Conservation (phyloP, 30 jellyfish, hydroid and myxozoan genomes). For the Hydra vulgaris region DNA sequence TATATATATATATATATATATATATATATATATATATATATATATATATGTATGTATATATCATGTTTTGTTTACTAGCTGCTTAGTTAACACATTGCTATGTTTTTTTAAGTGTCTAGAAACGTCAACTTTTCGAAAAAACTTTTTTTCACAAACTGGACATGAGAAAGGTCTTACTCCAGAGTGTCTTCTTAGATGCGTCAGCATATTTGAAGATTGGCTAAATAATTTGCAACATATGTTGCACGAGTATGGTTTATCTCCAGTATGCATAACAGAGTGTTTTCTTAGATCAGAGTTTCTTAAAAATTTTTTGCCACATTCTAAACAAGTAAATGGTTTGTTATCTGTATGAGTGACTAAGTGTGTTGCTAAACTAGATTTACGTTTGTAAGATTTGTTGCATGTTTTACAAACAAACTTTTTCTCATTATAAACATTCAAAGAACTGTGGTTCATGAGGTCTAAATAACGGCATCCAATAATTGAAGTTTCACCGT, state of each 20-base stretch:
- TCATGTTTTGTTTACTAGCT: background rate
- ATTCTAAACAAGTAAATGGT: slow-evolving; percentile 74
- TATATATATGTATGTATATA: too few relatives aligned
- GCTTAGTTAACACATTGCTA: slow-evolving; percentile 7
- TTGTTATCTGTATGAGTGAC: slow-evolving; percentile 72
- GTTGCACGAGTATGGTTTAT: slow-evolving; percentile 78
- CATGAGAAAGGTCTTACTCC: slow-evolving; percentile 95
- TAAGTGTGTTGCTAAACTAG: slow-evolving; percentile 86
- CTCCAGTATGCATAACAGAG: slow-evolving; percentile 92
- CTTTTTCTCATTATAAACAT: slow-evolving; percentile 16
- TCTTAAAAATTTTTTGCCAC: slow-evolving; percentile 73
- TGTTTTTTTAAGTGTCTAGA: slow-evolving; percentile 74
- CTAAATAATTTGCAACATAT: slow-evolving; percentile 89
- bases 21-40: too few relatives aligned
- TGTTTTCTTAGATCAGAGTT: slow-evolving; percentile 86
- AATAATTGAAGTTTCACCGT: background rate
- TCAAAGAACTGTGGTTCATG: background rate
- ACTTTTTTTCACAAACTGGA: slow-evolving; percentile 81
- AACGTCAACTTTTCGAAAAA: slow-evolving; percentile 81
- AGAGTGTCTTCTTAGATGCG: slow-evolving; percentile 78
- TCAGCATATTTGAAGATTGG: slow-evolving; percentile 90
- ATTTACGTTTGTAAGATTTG: slow-evolving; percentile 67
- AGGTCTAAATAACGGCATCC: background rate
- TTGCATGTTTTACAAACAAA: slow-evolving; percentile 71
- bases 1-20: too few relatives aligned